phyloP scores from a whole-genome alignment of 2,113 vertebrate species.

The Colaptes auratus region DNA sequence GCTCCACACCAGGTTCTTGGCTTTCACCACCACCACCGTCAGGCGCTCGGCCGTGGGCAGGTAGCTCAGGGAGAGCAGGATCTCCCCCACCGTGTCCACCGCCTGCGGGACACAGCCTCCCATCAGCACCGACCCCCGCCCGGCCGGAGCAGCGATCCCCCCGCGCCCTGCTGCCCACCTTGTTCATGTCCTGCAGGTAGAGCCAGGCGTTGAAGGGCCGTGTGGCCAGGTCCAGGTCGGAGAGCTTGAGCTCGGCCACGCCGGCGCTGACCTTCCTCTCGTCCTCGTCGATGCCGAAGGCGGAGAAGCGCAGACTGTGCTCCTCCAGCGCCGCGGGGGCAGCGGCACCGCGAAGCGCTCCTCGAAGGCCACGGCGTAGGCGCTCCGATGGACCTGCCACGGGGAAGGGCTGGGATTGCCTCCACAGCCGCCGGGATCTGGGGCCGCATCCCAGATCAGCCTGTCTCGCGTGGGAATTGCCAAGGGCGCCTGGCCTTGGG shows the following conservation, averaged over 20 bases:
- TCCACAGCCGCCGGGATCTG: rapidly evolving
- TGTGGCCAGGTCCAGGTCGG: constrained; percentile 86
- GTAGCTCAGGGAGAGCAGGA: constrained; percentile 95
- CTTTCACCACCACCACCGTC: constrained; percentile 96
- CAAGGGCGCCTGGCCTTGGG: rapidly evolving
- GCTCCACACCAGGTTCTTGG: constrained; percentile 94
- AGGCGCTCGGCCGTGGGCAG: constrained; percentile 95
- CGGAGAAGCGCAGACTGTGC: constrained; percentile 88
- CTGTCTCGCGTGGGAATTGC: rapidly evolving
- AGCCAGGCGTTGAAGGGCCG: constrained; percentile 95
- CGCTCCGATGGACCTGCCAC: constrained; percentile 86
- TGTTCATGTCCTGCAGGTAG: constrained; percentile 94
- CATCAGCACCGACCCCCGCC: rapidly evolving
- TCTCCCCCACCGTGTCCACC: constrained; percentile 91
- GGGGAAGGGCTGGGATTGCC: neutral
- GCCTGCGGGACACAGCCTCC: constrained; percentile 67
- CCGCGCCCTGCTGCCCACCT: constrained; percentile 55
- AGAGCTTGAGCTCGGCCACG: constrained; percentile 91
- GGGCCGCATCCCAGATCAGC: rapidly evolving
- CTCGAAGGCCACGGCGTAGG: constrained; percentile 89
- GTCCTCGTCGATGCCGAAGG: constrained; percentile 88
- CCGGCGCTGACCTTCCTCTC: constrained; percentile 89
- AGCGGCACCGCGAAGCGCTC: constrained; percentile 90
- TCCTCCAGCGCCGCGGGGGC: constrained; percentile 85
- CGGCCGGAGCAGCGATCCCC: neutral